phyloP scores from a whole-genome alignment of 2,888 invertebrate species.

The Cantharis lateralis region DNA sequence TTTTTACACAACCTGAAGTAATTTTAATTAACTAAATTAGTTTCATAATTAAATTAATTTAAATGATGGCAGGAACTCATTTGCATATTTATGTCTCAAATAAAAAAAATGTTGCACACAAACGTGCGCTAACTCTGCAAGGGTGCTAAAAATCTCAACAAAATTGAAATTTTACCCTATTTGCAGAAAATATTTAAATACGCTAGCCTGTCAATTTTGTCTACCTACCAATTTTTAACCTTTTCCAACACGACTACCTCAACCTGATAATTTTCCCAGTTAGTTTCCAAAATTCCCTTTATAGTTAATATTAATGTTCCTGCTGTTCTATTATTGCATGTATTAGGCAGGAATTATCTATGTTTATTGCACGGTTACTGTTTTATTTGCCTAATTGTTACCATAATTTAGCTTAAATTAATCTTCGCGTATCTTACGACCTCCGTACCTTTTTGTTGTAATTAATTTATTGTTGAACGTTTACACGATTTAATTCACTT shows the following conservation, averaged over 20 bases:
- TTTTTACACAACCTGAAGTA: not conserved
- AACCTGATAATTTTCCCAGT: not conserved
- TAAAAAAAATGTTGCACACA: not conserved
- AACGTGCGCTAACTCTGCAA: not conserved
- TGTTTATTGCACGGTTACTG: not conserved
- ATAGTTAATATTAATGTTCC: not conserved
- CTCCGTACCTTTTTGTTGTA: not conserved
- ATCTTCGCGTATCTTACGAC: not conserved
- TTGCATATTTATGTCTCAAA: not conserved
- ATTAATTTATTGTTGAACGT: not conserved
- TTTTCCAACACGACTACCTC: not conserved
- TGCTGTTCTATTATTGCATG: not conserved
- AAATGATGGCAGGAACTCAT: not conserved
- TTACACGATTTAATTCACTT: not conserved
- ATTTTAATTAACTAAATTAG: not conserved
- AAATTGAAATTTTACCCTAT: not conserved
- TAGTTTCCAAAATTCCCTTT: not conserved
- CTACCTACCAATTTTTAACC: not conserved
- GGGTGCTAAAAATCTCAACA: not conserved
- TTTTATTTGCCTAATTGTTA: not conserved
- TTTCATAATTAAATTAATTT: not conserved
- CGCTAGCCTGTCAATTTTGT: not conserved
- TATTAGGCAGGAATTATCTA: not conserved
- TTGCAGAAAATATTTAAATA: not conserved
- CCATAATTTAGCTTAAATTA: not conserved